phyloP scores from a whole-genome alignment of 2,797 vertebrate species.

The Rhinatrema bivittatum region DNA sequence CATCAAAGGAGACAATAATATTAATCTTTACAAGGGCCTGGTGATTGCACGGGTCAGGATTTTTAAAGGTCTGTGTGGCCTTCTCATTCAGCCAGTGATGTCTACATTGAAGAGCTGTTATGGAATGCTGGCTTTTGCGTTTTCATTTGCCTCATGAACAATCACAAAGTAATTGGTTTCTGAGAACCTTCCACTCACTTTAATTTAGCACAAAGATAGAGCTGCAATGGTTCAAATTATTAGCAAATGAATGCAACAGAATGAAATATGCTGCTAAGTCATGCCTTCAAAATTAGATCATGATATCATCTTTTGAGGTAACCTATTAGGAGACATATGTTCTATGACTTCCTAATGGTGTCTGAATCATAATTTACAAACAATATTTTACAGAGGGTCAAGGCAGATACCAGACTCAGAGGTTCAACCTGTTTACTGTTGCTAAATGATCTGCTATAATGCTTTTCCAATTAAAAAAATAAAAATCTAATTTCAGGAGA shows the following conservation, averaged over 20 bases:
- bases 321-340: background rate
- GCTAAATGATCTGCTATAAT: constrained; percentile 22
- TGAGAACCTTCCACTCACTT: constrained; percentile 2
- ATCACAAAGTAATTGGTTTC: constrained; percentile 14
- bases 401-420: constrained; percentile 15
- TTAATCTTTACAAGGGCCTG: constrained; percentile 21
- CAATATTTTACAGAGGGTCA: constrained; percentile 10
- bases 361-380: constrained; percentile 19
- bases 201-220: constrained; percentile 12
- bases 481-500: constrained; percentile 17
- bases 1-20: constrained; percentile 28
- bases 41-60: constrained; percentile 6
- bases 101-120: background rate
- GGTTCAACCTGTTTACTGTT: constrained; percentile 6
- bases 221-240: background rate
- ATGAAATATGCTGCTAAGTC: background rate
- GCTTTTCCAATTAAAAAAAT: no score
- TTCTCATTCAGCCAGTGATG: constrained; percentile 6
- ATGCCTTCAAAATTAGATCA: background rate
- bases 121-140: background rate
- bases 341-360: constrained; percentile 9
- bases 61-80: constrained; percentile 8
- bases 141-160: constrained; percentile 15
- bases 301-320: background rate
- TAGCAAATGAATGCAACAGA: constrained; percentile 1